Percentiles rank a stretch among this genome's conserved stretches.
phyloP scores from a whole-genome alignment of 2,113 vertebrate genomes.

The Solea senegalensis region DNA sequence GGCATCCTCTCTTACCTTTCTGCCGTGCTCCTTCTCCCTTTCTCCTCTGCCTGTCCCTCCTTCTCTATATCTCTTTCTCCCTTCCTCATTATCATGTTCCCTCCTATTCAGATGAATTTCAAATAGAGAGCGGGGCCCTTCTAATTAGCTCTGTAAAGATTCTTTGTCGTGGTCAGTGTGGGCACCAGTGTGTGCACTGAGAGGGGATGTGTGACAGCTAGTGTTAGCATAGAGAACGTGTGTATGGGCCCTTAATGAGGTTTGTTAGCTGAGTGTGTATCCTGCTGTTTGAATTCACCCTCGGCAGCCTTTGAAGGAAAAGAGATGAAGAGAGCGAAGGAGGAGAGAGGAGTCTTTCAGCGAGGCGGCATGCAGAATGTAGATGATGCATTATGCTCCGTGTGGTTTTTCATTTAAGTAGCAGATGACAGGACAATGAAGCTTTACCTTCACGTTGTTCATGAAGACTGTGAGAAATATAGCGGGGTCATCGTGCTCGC shows the following conservation, averaged over 20 bases:
- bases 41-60: conserved; percentile 48
- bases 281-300: conserved; percentile 77
- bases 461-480: conserved; percentile 50
- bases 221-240: conserved; percentile 73
- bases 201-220: conserved; percentile 75
- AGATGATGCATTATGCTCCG: conserved; percentile 74
- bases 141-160: conserved; percentile 84
- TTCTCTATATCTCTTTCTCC: conserved; percentile 37
- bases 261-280: conserved; percentile 77
- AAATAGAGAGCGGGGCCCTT: conserved; percentile 72
- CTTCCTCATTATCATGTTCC: conserved; percentile 64
- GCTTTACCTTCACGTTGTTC: conserved; percentile 33
- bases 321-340: conserved; percentile 65
- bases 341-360: conserved; percentile 65
- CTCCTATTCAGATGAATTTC: conserved; percentile 79
- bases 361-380: conserved; percentile 65
- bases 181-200: conserved; percentile 73
- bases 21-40: conserved; percentile 20
- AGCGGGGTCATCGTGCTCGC: conserved; percentile 33
- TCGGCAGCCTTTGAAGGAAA: conserved; percentile 73
- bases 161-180: conserved; percentile 75
- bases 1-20: conserved; percentile 29
- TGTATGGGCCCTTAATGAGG: conserved; percentile 78
- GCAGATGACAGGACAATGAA: conserved; percentile 57
- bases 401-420: conserved; percentile 57